These are phyloP conservation scores for Trissoscelio sp. DNA, from an alignment of 2,888 invertebrate genomes.

Conservation along the genomic window DNA sequence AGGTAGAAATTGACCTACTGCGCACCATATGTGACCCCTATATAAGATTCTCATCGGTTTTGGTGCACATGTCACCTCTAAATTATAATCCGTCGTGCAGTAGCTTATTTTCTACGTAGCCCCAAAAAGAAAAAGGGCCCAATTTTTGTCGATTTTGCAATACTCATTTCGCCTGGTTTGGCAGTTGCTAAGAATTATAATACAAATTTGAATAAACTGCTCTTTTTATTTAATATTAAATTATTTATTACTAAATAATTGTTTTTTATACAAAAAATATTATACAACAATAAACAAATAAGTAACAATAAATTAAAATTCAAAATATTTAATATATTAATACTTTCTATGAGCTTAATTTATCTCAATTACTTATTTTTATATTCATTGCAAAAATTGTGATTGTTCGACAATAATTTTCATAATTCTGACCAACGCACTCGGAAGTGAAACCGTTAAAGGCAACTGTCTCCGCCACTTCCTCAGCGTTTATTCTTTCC, in stretches of 20 bases:
- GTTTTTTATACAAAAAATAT: too few species aligned
- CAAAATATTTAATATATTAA: too few species aligned
- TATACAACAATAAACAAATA: too few species aligned
- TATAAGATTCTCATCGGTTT: conserved; percentile 44
- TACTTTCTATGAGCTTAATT: too few species aligned
- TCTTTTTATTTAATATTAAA: too few species aligned
- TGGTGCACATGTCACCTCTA: conserved; percentile 49
- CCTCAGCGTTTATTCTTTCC: conserved; percentile 22
- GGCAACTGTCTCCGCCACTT: conserved; percentile 5
- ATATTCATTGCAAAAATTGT: too few species aligned
- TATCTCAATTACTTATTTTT: too few species aligned
- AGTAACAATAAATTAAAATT: too few species aligned
- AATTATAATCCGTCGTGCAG: conserved; percentile 44
- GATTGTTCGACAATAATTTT: too few species aligned
- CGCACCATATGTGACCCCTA: conserved; percentile 41
- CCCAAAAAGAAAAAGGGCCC: conserved; percentile 1
- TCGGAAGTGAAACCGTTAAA: neutral
- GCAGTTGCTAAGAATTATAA: neutral
- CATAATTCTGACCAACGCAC: neutral
- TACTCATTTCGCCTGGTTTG: neutral
- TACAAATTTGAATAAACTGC: neutral
- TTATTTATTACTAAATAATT: too few species aligned
- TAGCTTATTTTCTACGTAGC: conserved; percentile 22
- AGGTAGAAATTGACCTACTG: conserved; percentile 52
- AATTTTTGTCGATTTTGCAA: neutral